phyloP scores from a whole-genome alignment of 92 coral and sea anemone species.

The Zoanthus solanderi region DNA sequence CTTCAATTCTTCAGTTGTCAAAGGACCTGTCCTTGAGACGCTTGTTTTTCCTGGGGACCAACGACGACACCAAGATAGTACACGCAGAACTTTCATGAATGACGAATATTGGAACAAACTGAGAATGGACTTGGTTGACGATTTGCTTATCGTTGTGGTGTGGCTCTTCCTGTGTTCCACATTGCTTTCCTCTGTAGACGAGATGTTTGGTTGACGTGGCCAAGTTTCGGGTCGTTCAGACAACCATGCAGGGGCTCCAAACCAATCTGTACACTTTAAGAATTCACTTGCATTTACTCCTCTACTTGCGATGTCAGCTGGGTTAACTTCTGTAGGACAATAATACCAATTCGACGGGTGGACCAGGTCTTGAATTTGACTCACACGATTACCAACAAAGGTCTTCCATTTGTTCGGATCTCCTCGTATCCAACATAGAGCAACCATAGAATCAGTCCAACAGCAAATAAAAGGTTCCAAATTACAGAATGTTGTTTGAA shows the following conservation, averaged over 20 bases:
- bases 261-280: no score
- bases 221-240: constrained; percentile 55
- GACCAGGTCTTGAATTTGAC: constrained; percentile 43
- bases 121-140: no score
- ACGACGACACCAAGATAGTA: constrained; percentile 30
- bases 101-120: no score
- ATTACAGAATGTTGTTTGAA: background rate
- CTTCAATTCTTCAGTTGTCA: constrained; percentile 55
- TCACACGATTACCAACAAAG: constrained; percentile 54
- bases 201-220: constrained; percentile 60
- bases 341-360: constrained; percentile 49
- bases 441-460: constrained; percentile 33
- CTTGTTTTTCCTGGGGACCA: constrained; percentile 48
- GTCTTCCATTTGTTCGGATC: constrained; percentile 59
- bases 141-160: no score
- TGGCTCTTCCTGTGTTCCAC: no score
- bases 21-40: constrained; percentile 27
- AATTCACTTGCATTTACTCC: no score
- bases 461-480: background rate
- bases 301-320: no score
- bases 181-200: constrained; percentile 1
- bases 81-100: constrained; percentile 46
- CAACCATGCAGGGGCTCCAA: constrained; percentile 37
- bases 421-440: constrained; percentile 63
- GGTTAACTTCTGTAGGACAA: background rate